Evolutionary conservation across 2,113 vertebrate species (phyloP).

Genomic region (Charadrius vociferus): DNA sequence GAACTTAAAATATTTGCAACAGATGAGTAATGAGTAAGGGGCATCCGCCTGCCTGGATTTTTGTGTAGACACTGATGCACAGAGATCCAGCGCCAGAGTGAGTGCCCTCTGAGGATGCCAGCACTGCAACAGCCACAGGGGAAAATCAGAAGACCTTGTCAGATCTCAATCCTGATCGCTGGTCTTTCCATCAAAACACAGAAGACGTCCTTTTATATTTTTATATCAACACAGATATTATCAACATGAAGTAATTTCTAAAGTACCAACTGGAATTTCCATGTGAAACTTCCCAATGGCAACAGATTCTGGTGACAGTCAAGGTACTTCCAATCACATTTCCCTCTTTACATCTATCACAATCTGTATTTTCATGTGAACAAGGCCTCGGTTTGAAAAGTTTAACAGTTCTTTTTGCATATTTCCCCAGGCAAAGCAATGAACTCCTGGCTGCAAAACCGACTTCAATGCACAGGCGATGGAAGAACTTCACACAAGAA

Average conservation of each 20-base stretch:
- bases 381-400: background rate
- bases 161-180: background rate
- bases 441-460: background rate
- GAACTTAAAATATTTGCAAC: background rate
- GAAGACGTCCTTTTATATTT: background rate
- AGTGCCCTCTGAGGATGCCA: background rate
- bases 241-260: background rate
- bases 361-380: rapidly evolving
- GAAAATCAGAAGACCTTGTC: background rate
- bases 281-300: background rate
- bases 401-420: background rate
- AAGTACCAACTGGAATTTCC: background rate
- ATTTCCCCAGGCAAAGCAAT: background rate
- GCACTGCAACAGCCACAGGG: background rate
- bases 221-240: background rate
- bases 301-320: background rate
- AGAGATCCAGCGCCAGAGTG: background rate
- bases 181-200: background rate
- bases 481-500: background rate
- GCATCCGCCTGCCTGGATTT: background rate
- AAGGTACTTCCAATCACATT: background rate
- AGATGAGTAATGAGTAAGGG: background rate
- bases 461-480: rapidly evolving
- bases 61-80: background rate
- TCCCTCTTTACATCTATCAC: background rate